Conservation (phyloP, 2,113 vertebrate species). For the Haliaeetus leucogaster region DNA sequence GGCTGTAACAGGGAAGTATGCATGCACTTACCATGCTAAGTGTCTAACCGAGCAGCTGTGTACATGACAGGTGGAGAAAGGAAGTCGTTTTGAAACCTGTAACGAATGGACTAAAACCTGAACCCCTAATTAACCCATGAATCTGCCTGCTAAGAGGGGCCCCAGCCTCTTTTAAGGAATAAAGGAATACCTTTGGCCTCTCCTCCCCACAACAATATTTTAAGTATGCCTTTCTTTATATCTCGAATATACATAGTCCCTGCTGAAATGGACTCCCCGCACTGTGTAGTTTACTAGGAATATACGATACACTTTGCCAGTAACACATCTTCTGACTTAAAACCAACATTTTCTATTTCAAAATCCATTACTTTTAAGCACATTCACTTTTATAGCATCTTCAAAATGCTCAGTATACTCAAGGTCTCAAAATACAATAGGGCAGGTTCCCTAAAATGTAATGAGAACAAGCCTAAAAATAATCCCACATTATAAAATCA, state of each 20-base stretch:
- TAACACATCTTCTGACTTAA: neutral
- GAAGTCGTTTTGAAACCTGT: neutral
- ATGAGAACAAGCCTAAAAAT: neutral
- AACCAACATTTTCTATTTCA: neutral
- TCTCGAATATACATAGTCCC: neutral
- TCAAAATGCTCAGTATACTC: neutral
- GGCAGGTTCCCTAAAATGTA: neutral
- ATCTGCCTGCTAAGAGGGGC: neutral
- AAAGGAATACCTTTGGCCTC: neutral
- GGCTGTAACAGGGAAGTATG: neutral
- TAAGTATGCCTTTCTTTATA: neutral
- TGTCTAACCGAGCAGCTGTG: neutral
- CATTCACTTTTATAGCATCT: neutral
- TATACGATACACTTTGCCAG: neutral
- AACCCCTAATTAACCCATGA: neutral
- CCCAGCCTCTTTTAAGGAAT: neutral
- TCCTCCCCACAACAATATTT: neutral
- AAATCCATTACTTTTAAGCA: neutral
- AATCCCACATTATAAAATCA: neutral
- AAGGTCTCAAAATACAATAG: neutral
- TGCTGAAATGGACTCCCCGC: neutral
- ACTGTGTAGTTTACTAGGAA: neutral
- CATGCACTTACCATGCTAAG: slow-evolving; percentile 46
- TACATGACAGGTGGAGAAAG: neutral
- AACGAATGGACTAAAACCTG: neutral